Conservation (phyloP, 2,113 vertebrate genomes). For the Carettochelys insculpta region DNA sequence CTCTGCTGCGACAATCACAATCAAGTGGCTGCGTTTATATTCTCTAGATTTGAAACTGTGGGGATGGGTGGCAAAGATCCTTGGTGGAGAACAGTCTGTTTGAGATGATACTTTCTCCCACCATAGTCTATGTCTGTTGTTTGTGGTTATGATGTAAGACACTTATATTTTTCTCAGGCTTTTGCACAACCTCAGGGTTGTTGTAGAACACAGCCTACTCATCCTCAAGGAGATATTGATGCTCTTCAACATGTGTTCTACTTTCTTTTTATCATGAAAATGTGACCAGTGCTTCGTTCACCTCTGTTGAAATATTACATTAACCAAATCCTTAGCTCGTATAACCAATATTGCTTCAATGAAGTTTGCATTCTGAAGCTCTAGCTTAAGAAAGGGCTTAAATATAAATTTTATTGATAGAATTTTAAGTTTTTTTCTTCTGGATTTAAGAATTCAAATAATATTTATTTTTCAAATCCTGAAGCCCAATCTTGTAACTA, state of each 20-base stretch:
- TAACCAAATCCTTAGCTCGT: neutral
- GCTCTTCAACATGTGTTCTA: neutral
- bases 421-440: neutral
- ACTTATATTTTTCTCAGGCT: neutral
- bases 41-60: neutral
- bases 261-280: neutral
- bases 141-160: neutral
- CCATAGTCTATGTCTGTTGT: neutral
- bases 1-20: rapidly evolving
- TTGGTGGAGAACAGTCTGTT: neutral
- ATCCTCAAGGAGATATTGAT: neutral
- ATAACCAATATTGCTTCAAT: too few species aligned
- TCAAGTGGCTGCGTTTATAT: rapidly evolving
- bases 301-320: neutral
- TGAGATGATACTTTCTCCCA: neutral
- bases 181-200: neutral
- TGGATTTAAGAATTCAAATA: neutral
- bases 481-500: neutral
- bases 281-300: neutral
- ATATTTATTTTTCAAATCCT: neutral
- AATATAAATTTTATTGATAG: neutral
- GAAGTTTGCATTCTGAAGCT: neutral
- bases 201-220: neutral
- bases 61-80: neutral
- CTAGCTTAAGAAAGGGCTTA: neutral